Conservation (phyloP, 1,140 invertebrate genomes). For the Pogonomyrmex barbatus region DNA sequence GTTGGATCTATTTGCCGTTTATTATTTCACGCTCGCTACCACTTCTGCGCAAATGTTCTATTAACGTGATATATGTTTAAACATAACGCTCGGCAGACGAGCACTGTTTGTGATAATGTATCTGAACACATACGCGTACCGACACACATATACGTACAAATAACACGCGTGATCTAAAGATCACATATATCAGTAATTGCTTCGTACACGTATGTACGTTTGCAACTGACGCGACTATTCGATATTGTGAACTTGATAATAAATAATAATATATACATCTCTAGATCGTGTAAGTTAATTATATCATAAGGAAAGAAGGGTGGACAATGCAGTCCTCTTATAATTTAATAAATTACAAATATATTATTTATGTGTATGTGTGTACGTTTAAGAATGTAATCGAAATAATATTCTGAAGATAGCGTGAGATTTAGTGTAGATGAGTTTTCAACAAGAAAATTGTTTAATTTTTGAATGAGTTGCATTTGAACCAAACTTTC, state of each 20-base stretch:
- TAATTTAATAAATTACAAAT: slow-evolving; percentile 37
- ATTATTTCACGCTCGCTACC: slow-evolving; percentile 68
- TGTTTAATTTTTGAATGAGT: background rate
- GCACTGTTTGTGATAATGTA: slow-evolving; percentile 75
- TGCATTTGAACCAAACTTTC: background rate
- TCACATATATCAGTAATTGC: slow-evolving; percentile 47
- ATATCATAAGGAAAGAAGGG: background rate
- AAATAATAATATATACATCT: slow-evolving; percentile 63
- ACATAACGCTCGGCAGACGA: slow-evolving; percentile 34
- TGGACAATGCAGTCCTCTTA: slow-evolving; percentile 16
- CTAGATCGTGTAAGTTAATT: slow-evolving; percentile 36
- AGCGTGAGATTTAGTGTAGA: background rate
- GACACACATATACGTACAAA: slow-evolving; percentile 29
- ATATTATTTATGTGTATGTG: slow-evolving; percentile 35
- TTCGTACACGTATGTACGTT: slow-evolving; percentile 54
- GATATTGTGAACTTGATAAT: slow-evolving; percentile 75
- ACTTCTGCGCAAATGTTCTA: slow-evolving; percentile 69
- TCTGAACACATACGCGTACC: background rate
- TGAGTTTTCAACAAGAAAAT: slow-evolving; percentile 1
- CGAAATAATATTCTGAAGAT: background rate
- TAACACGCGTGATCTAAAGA: slow-evolving; percentile 36
- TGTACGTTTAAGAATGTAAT: slow-evolving; percentile 40
- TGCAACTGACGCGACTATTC: slow-evolving; percentile 64
- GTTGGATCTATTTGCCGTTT: slow-evolving; percentile 59
- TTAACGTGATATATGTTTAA: slow-evolving; percentile 70